Percentiles rank a stretch among this genome's conserved stretches.
Evolutionary conservation across 2,888 invertebrate species (phyloP).

Genomic region (Archips crataeganus): DNA sequence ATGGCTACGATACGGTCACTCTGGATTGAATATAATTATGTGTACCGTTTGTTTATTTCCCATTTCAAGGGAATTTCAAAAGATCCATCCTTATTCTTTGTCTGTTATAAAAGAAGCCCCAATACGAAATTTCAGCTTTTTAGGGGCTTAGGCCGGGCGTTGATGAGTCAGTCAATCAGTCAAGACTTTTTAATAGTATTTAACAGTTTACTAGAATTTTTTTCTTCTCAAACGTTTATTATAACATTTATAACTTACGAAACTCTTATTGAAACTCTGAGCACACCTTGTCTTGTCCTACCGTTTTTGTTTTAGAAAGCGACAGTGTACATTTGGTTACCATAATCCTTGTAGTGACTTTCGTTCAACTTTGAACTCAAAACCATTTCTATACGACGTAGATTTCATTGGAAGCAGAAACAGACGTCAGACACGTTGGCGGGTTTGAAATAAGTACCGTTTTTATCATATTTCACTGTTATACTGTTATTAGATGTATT

Average conservation of each 20-base stretch:
- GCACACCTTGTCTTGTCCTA: conserved; percentile 34
- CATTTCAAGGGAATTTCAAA: no score
- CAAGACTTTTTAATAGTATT: neutral
- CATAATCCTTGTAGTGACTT: conserved; percentile 32
- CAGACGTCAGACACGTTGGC: conserved; percentile 7
- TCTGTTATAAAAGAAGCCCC: no score
- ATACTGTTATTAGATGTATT: neutral
- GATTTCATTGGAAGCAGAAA: neutral
- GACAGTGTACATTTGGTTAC: conserved; percentile 39
- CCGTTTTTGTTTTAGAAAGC: conserved; percentile 41
- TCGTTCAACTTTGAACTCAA: conserved; percentile 20
- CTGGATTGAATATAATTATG: no score
- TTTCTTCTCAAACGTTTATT: conserved; percentile 26
- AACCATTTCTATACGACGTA: neutral
- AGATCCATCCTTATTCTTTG: no score
- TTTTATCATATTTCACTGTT: neutral
- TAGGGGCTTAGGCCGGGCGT: no score
- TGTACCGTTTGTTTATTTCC: no score
- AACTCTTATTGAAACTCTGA: conserved; percentile 26
- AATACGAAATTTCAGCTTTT: no score
- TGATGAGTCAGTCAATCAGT: no score
- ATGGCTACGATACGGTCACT: no score
- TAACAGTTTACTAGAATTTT: neutral
- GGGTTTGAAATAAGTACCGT: conserved; percentile 3
- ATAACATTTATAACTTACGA: neutral